phyloP scores from a whole-genome alignment of 2,113 vertebrate species.

The Bambusicola thoracicus region DNA sequence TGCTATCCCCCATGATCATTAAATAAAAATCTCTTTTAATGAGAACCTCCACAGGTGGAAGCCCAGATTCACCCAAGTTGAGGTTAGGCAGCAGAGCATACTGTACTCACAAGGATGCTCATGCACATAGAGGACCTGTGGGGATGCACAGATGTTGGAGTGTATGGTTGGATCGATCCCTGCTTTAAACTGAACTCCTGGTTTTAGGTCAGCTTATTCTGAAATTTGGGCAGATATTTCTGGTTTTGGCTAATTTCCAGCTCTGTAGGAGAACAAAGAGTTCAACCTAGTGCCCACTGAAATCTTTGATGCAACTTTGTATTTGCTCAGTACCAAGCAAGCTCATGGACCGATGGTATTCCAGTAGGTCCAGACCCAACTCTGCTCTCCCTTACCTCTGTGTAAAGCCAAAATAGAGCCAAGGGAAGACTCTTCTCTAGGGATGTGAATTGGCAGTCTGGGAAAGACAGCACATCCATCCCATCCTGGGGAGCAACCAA shows the following conservation, averaged over 20 bases:
- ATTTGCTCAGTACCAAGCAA: rapidly evolving
- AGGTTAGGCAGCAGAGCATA: neutral
- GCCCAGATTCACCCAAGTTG: neutral
- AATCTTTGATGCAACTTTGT: neutral
- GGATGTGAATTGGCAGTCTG: neutral
- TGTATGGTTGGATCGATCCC: neutral
- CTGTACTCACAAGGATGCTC: neutral
- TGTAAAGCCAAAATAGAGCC: neutral
- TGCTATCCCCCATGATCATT: neutral
- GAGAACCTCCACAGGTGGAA: neutral
- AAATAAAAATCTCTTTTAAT: neutral
- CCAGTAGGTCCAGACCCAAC: neutral
- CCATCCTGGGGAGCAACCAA: neutral
- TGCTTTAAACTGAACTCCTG: neutral
- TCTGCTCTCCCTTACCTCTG: neutral
- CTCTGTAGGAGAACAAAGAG: neutral
- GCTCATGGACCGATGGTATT: neutral
- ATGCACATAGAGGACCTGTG: neutral
- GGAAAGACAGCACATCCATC: neutral
- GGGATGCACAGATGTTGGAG: neutral
- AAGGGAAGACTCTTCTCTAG: neutral
- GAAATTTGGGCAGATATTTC: neutral
- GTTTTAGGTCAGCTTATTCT: neutral
- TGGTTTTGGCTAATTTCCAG: neutral
- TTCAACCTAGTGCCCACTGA: neutral